phyloP scores from a whole-genome alignment of 2,113 vertebrate species.

The Carassius carassius region DNA sequence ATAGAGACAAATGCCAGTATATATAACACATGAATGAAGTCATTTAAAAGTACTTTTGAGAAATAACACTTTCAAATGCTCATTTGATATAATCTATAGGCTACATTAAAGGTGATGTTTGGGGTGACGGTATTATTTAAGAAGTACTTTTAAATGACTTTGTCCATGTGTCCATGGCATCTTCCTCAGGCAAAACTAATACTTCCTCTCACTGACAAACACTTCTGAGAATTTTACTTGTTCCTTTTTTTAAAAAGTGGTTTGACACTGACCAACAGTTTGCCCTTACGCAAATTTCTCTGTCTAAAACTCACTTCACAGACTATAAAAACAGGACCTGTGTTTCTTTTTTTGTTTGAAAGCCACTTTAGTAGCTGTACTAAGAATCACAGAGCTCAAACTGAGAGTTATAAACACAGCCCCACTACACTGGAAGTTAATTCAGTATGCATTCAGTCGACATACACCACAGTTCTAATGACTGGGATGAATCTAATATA shows the following conservation, averaged over 20 bases:
- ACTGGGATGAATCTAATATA: neutral
- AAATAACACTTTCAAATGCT: too few relatives aligned
- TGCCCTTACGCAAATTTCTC: neutral
- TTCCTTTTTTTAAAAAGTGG: neutral
- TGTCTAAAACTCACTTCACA: neutral
- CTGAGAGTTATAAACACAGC: neutral
- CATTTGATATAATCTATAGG: too few relatives aligned
- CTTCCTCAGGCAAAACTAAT: neutral
- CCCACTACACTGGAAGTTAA: neutral
- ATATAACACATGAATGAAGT: neutral
- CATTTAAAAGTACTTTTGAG: too few relatives aligned
- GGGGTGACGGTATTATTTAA: neutral
- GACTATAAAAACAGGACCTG: neutral
- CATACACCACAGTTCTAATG: neutral
- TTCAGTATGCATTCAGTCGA: neutral
- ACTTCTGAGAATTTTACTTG: slow-evolving; percentile 8
- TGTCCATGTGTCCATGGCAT: neutral
- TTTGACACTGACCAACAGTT: neutral
- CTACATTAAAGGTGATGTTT: neutral
- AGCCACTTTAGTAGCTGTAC: neutral
- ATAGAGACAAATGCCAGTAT: neutral
- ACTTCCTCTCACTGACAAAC: neutral
- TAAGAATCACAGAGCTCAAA: neutral
- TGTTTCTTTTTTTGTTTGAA: neutral
- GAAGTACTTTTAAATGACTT: neutral